Base-by-base conservation (phyloP, 1,140 invertebrate species). In the Drosophila kurseongensis region DNA sequence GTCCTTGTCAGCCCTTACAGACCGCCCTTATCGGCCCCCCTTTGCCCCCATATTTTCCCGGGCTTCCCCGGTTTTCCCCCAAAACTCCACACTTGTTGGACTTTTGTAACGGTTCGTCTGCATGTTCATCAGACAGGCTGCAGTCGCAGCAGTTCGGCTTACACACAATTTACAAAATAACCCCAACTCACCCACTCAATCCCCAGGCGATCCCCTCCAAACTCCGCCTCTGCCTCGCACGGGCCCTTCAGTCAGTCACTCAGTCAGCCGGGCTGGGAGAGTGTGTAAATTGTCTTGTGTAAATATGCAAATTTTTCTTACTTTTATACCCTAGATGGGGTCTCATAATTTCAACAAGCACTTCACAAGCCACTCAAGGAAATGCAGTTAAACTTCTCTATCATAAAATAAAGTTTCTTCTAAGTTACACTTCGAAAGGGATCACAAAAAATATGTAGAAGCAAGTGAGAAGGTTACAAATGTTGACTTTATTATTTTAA, bases 281-380 rank as follows among this genome's bases (percentile, higher is more conserved):
- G 74, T 88, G 83, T 88, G 79, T 88, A 86, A 81, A 86, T 88
- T 86, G 83, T 82, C 83, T 82, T 83, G 66, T 83, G 79, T 83
- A 86, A 88, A 86, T 88, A 86, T 86, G 79, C 62, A 80, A 75
- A 88, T 78, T 66, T 61, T 81, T 79, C 62, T 77, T 75, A 60
- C 71, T 55, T 23, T 61, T 14, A 54, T 66, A 66, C 65, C 14
- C 65, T 68, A 32, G 23, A 23, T 18, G 18, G 18, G 61, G 47
- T 38, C 16, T 45, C 36, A 23, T 36, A 45, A 52, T 36, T 52
- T 27, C 5, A 23, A 27, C 29, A 36, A 23, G 10, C 36, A 54
- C 27, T 51, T 52, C 13, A 36, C 29, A 12, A 16, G 14, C 1
- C 32, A 16, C 29, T 36, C 9, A 1, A 12, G n/a, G 8, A 51